These are phyloP conservation scores for Anser cygnoides DNA, from an alignment of 2,113 vertebrate genomes.

Conservation along the genomic window DNA sequence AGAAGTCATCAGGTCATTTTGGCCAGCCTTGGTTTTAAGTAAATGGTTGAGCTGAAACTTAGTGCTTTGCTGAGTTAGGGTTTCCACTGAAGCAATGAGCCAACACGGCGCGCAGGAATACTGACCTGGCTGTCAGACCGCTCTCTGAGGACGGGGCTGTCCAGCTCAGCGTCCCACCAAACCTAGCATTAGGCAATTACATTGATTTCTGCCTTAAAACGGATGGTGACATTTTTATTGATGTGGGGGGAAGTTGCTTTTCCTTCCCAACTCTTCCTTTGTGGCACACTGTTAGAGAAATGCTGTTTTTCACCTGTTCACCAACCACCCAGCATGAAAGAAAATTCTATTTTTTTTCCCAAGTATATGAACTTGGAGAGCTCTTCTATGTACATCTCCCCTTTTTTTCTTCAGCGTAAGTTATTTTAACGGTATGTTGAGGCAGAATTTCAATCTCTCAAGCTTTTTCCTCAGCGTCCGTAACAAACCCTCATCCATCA, in stretches of 20 bases:
- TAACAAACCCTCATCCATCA: not conserved
- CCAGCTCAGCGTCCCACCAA: not conserved
- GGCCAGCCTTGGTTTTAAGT: not conserved
- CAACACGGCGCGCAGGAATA: not conserved
- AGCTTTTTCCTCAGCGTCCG: not conserved
- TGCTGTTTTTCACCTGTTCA: not conserved
- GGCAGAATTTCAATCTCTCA: not conserved
- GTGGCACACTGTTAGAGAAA: not conserved
- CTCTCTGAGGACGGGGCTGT: not conserved
- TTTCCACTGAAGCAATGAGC: not conserved
- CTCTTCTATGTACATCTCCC: not conserved
- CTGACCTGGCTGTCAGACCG: rapidly evolving
- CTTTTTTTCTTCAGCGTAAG: not conserved
- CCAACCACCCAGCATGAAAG: not conserved
- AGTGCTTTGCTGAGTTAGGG: not conserved
- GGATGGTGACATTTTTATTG: not conserved
- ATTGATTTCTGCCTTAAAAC: not conserved
- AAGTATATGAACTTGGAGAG: not conserved
- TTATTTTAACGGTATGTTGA: not conserved
- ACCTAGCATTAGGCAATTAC: not conserved
- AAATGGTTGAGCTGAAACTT: not conserved
- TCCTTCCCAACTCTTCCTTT: not conserved
- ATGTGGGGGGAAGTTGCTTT: not conserved
- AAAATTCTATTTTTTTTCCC: not conserved
- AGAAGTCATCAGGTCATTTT: not conserved